Evolutionary conservation across 2,888 invertebrate species (phyloP).

Genomic region (Scaeva pyrastri): DNA sequence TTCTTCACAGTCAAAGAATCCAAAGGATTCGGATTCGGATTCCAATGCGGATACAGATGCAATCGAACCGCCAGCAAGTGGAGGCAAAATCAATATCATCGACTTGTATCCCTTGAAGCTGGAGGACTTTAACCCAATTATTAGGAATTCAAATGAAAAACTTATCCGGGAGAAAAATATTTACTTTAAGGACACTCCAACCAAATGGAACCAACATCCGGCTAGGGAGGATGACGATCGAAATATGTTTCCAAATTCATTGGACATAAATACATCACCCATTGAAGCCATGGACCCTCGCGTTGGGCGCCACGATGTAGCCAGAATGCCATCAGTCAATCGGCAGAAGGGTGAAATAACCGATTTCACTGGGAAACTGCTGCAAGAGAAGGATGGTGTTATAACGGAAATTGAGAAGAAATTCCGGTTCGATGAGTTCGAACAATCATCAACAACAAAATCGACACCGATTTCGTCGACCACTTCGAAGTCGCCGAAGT

Average conservation of each 20-base stretch:
- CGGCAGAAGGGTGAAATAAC: constrained; percentile 60
- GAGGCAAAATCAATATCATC: constrained; percentile 81
- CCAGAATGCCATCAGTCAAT: constrained; percentile 55
- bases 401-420: constrained; percentile 84
- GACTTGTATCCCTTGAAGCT: constrained; percentile 82
- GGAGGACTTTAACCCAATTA: constrained; percentile 81
- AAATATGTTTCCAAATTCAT: constrained; percentile 71
- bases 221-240: constrained; percentile 55
- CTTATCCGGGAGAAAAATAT: constrained; percentile 79
- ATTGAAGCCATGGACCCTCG: background rate
- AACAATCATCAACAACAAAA: constrained; percentile 56
- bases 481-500: constrained; percentile 55
- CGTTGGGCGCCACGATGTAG: constrained; percentile 30
- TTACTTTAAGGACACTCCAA: constrained; percentile 45
- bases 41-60: background rate
- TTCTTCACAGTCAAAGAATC: constrained; percentile 29
- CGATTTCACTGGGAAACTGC: constrained; percentile 82
- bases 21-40: too few relatives aligned
- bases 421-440: constrained; percentile 81
- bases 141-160: constrained; percentile 80
- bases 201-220: constrained; percentile 56
- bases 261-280: constrained; percentile 54
- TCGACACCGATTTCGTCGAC: constrained; percentile 48
- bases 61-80: constrained; percentile 40
- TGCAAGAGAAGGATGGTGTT: constrained; percentile 82